Conservation (phyloP, 2,888 invertebrate genomes). For the Drosophila nr. perissopoda region DNA sequence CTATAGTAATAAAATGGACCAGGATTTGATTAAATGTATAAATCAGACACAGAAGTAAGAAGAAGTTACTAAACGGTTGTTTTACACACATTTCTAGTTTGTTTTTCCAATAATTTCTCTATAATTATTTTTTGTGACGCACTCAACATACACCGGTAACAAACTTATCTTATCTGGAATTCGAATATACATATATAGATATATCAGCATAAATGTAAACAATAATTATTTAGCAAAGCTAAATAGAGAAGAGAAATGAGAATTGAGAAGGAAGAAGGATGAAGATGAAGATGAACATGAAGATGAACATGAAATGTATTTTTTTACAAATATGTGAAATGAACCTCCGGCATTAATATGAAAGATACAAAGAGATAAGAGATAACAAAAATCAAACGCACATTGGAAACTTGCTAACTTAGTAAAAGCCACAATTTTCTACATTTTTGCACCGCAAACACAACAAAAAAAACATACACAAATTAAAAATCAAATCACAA, state of each 20-base stretch:
- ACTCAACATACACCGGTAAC: conserved; percentile 28
- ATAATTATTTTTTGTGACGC: conserved; percentile 18
- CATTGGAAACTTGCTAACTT: conserved; percentile 42
- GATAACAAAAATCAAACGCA: conserved; percentile 53
- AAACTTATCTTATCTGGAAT: conserved; percentile 29
- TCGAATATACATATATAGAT: conserved; percentile 29
- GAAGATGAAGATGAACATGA: conserved; percentile 46
- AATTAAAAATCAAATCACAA: conserved; percentile 11
- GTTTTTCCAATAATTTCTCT: conserved; percentile 36
- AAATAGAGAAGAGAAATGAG: conserved; percentile 40
- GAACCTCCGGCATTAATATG: conserved; percentile 66
- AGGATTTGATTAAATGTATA: conserved; percentile 76
- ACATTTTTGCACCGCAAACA: conserved; percentile 72
- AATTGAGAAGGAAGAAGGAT: conserved; percentile 21
- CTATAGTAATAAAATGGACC: conserved; percentile 59
- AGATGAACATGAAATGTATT: conserved; percentile 68
- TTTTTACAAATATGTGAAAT: conserved; percentile 75
- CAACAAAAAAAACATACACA: conserved; percentile 10
- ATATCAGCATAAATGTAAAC: conserved; percentile 69
- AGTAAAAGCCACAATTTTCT: conserved; percentile 67
- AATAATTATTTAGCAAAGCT: conserved; percentile 77
- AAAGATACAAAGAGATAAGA: conserved; percentile 10
- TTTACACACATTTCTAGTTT: conserved; percentile 31
- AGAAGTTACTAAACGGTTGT: conserved; percentile 77
- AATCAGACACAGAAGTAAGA: conserved; percentile 45